Base-by-base conservation (phyloP, 92 coral and sea anemone species). In the Palythoa heliodiscus region DNA sequence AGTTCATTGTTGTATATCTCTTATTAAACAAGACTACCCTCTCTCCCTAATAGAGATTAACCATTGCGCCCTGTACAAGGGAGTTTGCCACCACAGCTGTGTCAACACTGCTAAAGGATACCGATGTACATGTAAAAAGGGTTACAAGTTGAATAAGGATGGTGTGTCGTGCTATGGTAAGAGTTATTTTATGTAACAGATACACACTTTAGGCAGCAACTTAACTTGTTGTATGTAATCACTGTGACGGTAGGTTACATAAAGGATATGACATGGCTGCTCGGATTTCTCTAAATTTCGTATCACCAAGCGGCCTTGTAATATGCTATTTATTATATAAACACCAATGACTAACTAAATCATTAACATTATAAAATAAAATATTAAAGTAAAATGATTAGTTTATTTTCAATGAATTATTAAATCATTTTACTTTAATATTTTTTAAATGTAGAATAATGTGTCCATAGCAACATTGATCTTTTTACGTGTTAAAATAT, bases 61-160 rank as follows among this genome's bases (percentile, higher is more conserved):
- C 87, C 98, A 92, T 64, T 96, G 99, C 87, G 71, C 91, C 76
- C 82, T 90, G 89, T 96, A 92, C 72, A 93, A 91, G 83, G 99
- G 99, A 25, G 97, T 96, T 71, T 96, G 99, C 85, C 99, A 96
- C 85, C 99, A 96, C 94, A 94, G 93, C 88, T 96, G 99, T 80
- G 87, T 96, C 78, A 92, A 95, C 82, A 94, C 98, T 35, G 89
- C 98, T 0, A 85, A 88, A 76, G 99, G 99, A 76, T 96, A 94
- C 93, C 98, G 98, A 87, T 96, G 99, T 83, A 89, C 99, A 73
- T 96, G 99, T 86, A 89, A 91, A 47, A 80, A 86, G 87, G 99
- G 99, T 16, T 96, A 91, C 76, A 89, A 92, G 81, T 83, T 96
- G 78, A 89, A 96, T 83, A 93, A 89, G 54, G 95, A 96, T 86